Evolutionary conservation across 2,797 vertebrate species (phyloP), one percentile per base, ranked within the genome.

Genomic region (Diceros bicornis): DNA sequence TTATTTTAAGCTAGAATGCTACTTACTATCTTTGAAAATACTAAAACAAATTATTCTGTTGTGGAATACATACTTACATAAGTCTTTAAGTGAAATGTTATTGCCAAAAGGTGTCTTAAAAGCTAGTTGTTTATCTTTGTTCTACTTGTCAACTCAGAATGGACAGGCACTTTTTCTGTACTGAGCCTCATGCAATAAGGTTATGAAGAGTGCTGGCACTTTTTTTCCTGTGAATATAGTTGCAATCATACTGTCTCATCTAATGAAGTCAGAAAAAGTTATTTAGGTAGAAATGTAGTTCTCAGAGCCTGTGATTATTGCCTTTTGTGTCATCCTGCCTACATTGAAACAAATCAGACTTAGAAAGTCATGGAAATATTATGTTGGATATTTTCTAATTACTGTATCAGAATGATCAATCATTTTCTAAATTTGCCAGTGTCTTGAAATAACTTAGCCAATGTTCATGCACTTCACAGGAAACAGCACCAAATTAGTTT

Each of bases 401-500:
- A 82, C 41, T 71, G 7, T 88, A 84, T 94, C 91, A 92, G 69
- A 74, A 71, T 96, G 86, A 86, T 95, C 84, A 94, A 6, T 98
- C 92, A 97, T 97, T 96, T 91, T 94, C 37, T 89, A 81, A 89
- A 68, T 97, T 96, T 96, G 47, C 96, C 69, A 25, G 61, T 97
- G 96, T 97, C 96, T 98, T 97, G 96, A 97, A 95, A 90, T 2
- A 7, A 88, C 97, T 96, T 96, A 97, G 66, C 97, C 97, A 97
- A 41, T 98, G 97, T 96, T 97, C 94, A 91, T 94, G 95, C 95
- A 96, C 97, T 98, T 97, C 92, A 92, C 79, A 96, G 98, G 98
- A 98, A 98, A 94, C 68, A 71, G 97, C 93, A 87, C 93, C 97
- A 97, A 98, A 97, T 98, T 96, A 94, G 91, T 97, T 98, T 97